phyloP scores from a whole-genome alignment of 2,888 invertebrate species.

The Rotaria magnacalcarata region DNA sequence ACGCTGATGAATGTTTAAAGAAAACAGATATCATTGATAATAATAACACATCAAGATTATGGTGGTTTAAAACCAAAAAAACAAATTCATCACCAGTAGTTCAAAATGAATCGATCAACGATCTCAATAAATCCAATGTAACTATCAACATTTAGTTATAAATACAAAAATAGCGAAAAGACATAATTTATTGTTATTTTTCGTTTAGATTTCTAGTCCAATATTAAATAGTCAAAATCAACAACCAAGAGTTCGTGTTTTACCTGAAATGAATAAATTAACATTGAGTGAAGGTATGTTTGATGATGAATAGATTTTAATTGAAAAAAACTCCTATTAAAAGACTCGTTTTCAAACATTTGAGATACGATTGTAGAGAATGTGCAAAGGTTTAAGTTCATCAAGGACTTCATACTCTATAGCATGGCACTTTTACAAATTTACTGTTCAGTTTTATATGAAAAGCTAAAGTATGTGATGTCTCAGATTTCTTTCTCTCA shows the following conservation, averaged over 20 bases:
- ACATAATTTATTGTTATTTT: neutral
- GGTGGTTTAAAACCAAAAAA: slow-evolving; percentile 3
- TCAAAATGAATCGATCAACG: neutral
- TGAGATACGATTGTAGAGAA: too few species aligned
- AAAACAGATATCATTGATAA: neutral
- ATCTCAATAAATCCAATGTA: neutral
- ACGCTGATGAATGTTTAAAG: neutral
- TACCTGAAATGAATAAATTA: slow-evolving; percentile 1
- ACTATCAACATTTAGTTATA: neutral
- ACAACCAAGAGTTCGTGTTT: neutral
- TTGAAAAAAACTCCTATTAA: too few species aligned
- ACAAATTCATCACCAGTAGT: neutral
- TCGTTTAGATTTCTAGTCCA: neutral
- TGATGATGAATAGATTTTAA: neutral
- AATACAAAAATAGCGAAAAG: neutral
- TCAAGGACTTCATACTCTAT: too few species aligned
- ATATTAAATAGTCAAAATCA: neutral
- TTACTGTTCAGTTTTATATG: too few species aligned
- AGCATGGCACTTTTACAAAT: too few species aligned
- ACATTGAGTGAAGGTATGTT: neutral
- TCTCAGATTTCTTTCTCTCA: too few species aligned
- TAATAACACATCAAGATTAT: neutral
- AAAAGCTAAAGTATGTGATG: too few species aligned
- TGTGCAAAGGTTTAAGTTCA: too few species aligned
- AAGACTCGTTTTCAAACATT: too few species aligned